Base-by-base conservation (phyloP, 2,888 invertebrate genomes). In the Ennomos erosarius region DNA sequence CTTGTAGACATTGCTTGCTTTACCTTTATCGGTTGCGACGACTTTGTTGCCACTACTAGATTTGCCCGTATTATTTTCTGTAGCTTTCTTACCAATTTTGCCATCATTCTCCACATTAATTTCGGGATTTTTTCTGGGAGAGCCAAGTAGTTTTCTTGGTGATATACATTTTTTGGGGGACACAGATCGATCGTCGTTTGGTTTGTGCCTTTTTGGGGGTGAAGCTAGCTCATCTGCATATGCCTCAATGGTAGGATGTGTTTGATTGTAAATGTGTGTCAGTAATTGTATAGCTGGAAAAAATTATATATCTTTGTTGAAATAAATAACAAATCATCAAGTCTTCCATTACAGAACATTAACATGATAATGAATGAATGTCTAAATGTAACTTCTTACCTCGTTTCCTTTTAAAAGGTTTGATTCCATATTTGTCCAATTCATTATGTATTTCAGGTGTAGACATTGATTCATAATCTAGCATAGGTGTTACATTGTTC, bases 221-320 rank as follows among this genome's bases (percentile, higher is more conserved):
- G 78, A 73, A 37, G 75, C 62, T 6, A 79, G 74, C 11, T 84
- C 81, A 0, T 69, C 65, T 12, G 73, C 65, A 39, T 65, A 69
- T 9, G 74, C 62, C 62, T 89, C 85, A 33, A 95, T 79, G 11
- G 93, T 71, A 11, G 95, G 95, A 90, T 96, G 96, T 0, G 95
- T 95, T 76, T 94, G 93, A 68, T 95, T 94, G 75, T 95, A 96
- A 37, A 96, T 88, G 69, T 95, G 94, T 55, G 95, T 94, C 43
- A 96, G 78, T 47, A 96, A 84, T 82, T 94, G 93, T 36, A 95
- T 88, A 0, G 95, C 95, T 85, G 82, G 37, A 78, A 87, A 65
- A 43, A 36, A 26, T 6, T 1, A 6, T 26, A 6, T 26, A 6
- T 3, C 26, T 6, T 6, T 26, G 26, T 26, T 26, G 26, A 26